These are phyloP conservation scores for Sarcoramphus papa DNA, from an alignment of 2,797 vertebrate genomes.

Conservation along the genomic window DNA sequence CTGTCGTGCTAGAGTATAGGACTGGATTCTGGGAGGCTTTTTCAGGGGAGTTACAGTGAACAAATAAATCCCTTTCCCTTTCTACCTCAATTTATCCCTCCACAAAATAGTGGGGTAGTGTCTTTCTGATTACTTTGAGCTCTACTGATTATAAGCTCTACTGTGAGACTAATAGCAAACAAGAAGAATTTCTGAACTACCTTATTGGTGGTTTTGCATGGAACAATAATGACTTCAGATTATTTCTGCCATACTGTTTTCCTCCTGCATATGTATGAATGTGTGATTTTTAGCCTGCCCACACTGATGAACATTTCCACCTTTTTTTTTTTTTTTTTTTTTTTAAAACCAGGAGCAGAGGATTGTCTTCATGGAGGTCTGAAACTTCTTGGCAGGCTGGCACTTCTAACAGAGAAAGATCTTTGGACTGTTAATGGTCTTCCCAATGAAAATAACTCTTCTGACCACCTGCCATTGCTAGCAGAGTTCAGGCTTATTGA, in stretches of 20 bases:
- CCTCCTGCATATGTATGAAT: fast-evolving
- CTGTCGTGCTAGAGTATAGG: background rate
- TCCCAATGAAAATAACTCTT: constrained; percentile 87
- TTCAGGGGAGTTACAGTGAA: background rate
- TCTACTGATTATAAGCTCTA: background rate
- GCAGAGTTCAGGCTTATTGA: constrained; percentile 83
- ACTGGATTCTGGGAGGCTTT: background rate
- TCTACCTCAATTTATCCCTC: background rate
- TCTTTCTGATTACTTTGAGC: background rate
- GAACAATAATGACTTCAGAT: background rate
- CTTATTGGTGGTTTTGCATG: background rate
- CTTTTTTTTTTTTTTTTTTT: background rate
- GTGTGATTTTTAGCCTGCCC: background rate
- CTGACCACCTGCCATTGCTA: constrained; percentile 91
- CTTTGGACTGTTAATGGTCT: constrained; percentile 83
- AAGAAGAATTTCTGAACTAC: background rate
- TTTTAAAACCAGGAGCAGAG: constrained; percentile 61
- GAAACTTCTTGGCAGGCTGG: constrained; percentile 85
- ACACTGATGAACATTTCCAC: background rate
- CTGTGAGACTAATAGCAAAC: background rate
- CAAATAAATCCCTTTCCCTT: background rate
- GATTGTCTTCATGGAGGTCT: constrained; percentile 74
- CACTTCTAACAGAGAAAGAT: constrained; percentile 84
- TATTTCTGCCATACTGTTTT: background rate
- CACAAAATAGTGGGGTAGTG: background rate